Percentiles rank a stretch among this genome's conserved stretches.
phyloP scores from a whole-genome alignment of 2,888 invertebrate genomes.

The Antitype chi region DNA sequence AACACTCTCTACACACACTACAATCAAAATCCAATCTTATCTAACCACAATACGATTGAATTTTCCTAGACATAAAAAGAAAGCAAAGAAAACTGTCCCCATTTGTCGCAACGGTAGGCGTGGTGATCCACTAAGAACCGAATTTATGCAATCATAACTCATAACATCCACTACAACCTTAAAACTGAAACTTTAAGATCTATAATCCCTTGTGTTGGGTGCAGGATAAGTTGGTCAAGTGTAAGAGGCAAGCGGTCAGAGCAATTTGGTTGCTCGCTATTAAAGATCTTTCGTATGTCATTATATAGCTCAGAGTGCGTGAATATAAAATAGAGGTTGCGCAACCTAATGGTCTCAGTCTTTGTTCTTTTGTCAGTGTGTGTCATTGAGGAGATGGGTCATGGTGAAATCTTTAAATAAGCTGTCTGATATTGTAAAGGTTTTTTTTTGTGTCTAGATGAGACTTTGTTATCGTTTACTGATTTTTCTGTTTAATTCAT shows the following conservation, averaged over 20 bases:
- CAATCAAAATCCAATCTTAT: conserved; percentile 53
- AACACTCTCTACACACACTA: conserved; percentile 41
- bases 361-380: conserved; percentile 87
- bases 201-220: conserved; percentile 32
- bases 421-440: conserved; percentile 62
- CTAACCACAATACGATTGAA: neutral
- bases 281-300: conserved; percentile 68
- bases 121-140: conserved; percentile 77
- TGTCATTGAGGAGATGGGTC: conserved; percentile 87
- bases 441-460: conserved; percentile 46
- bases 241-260: conserved; percentile 62
- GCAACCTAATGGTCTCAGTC: conserved; percentile 82
- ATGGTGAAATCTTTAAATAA: conserved; percentile 81
- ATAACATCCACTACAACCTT: neutral
- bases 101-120: conserved; percentile 87
- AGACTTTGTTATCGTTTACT: neutral
- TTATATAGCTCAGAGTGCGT: conserved; percentile 69
- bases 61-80: conserved; percentile 38
- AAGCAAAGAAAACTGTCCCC: conserved; percentile 83
- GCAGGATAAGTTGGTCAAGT: conserved; percentile 39
- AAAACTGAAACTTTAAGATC: neutral
- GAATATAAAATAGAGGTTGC: conserved; percentile 74
- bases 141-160: conserved; percentile 49
- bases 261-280: conserved; percentile 69
- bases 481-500: conserved; percentile 18